phyloP scores from a whole-genome alignment of 1,140 invertebrate genomes.

The Bombus consobrinus region DNA sequence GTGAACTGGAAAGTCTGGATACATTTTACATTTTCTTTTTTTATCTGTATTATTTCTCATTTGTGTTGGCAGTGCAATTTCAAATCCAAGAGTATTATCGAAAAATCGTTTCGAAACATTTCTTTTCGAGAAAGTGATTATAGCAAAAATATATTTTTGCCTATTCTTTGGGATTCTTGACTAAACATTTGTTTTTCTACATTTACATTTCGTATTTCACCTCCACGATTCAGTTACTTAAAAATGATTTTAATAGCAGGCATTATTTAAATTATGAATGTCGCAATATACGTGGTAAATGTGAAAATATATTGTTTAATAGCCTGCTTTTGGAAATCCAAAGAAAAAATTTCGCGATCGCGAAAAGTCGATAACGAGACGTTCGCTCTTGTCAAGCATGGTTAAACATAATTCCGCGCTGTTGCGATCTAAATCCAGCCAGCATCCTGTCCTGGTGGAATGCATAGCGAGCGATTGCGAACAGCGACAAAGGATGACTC shows the following conservation, averaged over 20 bases:
- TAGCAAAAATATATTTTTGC: no score
- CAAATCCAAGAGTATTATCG: not conserved
- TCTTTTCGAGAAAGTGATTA: no score
- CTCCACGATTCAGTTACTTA: no score
- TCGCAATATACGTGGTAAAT: no score
- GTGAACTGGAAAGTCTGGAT: not conserved
- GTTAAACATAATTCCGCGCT: not conserved
- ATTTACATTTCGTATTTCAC: no score
- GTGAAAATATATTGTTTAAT: no score
- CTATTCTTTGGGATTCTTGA: no score
- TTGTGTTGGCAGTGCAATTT: not conserved
- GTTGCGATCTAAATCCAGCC: conserved; percentile 2
- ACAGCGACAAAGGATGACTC: conserved; percentile 7
- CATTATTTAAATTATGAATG: no score
- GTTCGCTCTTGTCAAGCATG: not conserved
- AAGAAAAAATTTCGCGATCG: no score
- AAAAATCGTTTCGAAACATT: not conserved
- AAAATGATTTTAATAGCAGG: no score
- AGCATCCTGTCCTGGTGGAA: not conserved
- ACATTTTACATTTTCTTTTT: not conserved
- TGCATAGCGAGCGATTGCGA: not conserved
- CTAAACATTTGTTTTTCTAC: no score
- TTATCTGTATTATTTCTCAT: not conserved
- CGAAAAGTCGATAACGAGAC: not conserved
- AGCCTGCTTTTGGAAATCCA: no score